Base-by-base conservation (phyloP, 1,140 invertebrate species). In the Ruditapes philippinarum region DNA sequence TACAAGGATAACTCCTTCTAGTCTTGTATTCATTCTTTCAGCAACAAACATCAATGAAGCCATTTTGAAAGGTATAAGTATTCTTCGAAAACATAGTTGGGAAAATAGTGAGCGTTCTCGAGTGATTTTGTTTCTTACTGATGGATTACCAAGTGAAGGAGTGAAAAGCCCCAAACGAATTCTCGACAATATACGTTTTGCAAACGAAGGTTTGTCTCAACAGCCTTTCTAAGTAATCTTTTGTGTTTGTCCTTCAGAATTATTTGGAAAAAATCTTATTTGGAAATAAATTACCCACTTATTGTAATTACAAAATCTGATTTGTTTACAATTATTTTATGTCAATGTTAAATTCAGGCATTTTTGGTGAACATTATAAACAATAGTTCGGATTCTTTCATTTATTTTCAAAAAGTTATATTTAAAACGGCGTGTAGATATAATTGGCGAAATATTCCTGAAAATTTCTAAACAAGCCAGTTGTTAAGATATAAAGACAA, bases 91-190 rank as follows among this genome's bases (percentile, higher is more conserved):
- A 40, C 0, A 28, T 17, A 0, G 31, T 1, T 28, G n/a, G 17
- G 12, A 36, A n/a, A 80, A 40, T 70, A 90, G 19, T 14, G 73
- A 51, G 28, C 42, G 91, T 33, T 70, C 82, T 2, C 96, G 97
- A 0, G 96, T 98, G 68, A 97, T 98, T 19, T 96, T 98, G 36
- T 98, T 98, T 95, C 94, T 98, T 57, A 98, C 97, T 0, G 97
- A 98, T 93, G 97, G 97, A 57, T 96, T 97, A 85, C 96, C 97
- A 2, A 97, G 97, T 4, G 95, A 97, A 1, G 97, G 97, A 14
- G 96, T 96, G 89, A 96, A 96, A 0, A 94, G 96, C 78, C 94
- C 96, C 0, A 93, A 95, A 0, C 95, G 95, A 82, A 97, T 98
- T 73, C 95, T 97, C 11, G 94, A 85, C 81, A 91, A 96, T 92